Base-by-base conservation (phyloP, 1,140 invertebrate genomes). In the Drosophila micromelanica region DNA sequence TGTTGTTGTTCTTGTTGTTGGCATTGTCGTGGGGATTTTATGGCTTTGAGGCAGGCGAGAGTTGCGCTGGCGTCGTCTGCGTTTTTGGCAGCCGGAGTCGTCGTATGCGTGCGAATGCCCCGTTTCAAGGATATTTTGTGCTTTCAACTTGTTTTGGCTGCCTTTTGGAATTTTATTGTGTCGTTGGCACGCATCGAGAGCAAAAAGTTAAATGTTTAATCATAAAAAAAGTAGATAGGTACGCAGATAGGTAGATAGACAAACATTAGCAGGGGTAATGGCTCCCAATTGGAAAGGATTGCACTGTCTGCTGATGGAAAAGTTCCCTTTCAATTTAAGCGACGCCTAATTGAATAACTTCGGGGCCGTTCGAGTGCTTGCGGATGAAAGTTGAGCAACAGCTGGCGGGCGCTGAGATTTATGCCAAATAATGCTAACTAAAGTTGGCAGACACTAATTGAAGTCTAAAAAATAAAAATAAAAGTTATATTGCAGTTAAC, bases 201-300 rank as follows among this genome's bases (percentile, higher is more conserved):
- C 81, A 69, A 52, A 80, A 78, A 87, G 60, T 76, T 76, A 79
- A 87, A 87, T 78, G 75, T 63, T 87, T 87, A 82, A 82, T 82
- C 78, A 76, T 76, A 54, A 68, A 48, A 45, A 76, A 74, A 79
- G 59, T 38, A 55, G 40, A 42, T 56, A 45, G 27, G 23, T 49
- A 9, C n/a, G n/a, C 30, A 69, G 37, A 45, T 55, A 59, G 48
- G 60, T 65, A 48, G 37, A 62, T 63, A 63, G 57, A 63, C 35
- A 40, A 54, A 43, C 35, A 49, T 72, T 52, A 23, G 46, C 15
- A 38, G 9, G 15, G 37, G 17, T 11, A 43, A 54, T 48, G 62
- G 12, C 62, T 45, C 27, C 13, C 56, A 13, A 57, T 40, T 46
- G 54, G 8, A 52, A 69, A 62, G 38, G 56, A 54, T 37, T 27